Percentiles rank a stretch among this genome's conserved stretches.
Conservation (phyloP, 30 jellyfish, hydroid and myxozoan genomes). For the Rhopilema esculentum region DNA sequence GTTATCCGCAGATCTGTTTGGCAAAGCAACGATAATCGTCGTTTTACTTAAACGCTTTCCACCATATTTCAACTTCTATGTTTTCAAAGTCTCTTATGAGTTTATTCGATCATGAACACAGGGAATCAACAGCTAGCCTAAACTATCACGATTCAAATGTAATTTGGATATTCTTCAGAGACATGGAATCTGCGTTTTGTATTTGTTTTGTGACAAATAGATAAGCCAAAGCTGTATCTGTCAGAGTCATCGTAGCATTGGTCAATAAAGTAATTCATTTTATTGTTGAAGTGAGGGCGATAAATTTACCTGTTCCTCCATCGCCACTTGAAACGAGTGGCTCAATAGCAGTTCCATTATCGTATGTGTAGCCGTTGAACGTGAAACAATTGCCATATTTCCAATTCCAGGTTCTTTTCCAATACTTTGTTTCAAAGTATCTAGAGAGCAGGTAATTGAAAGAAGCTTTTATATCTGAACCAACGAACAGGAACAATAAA, state of each 20-base stretch:
- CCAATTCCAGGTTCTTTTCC: slow-evolving; percentile 78
- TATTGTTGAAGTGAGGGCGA: too few species aligned
- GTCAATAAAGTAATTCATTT: too few species aligned
- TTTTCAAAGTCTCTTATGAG: too few species aligned
- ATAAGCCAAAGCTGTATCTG: too few species aligned
- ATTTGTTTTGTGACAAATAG: too few species aligned
- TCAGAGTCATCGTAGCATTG: too few species aligned
- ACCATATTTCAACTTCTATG: too few species aligned
- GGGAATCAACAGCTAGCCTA: too few species aligned
- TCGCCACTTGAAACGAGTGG: slow-evolving; percentile 18
- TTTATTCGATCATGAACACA: too few species aligned
- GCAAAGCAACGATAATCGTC: neutral
- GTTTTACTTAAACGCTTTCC: neutral
- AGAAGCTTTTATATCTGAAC: neutral
- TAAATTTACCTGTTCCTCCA: slow-evolving; percentile 13
- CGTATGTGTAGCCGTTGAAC: slow-evolving; percentile 49
- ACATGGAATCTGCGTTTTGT: too few species aligned
- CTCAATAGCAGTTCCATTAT: neutral
- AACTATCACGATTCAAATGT: too few species aligned
- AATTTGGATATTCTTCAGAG: too few species aligned
- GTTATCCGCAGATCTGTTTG: neutral
- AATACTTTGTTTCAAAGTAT: slow-evolving; percentile 16
- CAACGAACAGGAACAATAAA: neutral
- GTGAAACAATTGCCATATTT: slow-evolving; percentile 71
- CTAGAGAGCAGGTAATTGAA: neutral